Evolutionary conservation across 2,113 vertebrate species (phyloP), one percentile per base, ranked within the genome.

Genomic region (Chaetorhynchus papuensis): DNA sequence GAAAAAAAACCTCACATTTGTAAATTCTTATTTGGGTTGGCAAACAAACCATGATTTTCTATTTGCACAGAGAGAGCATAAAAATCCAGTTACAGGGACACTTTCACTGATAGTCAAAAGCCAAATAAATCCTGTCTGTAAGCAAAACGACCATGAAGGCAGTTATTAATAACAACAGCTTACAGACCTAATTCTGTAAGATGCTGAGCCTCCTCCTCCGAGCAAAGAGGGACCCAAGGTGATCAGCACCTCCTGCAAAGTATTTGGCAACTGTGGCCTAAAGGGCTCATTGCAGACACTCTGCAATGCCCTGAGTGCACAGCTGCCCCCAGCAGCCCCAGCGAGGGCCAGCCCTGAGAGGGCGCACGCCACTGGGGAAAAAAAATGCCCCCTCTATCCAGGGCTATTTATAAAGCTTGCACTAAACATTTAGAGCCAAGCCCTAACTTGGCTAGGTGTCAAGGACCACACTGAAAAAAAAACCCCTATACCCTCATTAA

Each of bases 161-260:
- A 70, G 59, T 94, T 95, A 95, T 94, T 94, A 97, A 90, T 85
- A 94, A 90, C 50, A 93, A 87, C 89, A 95, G 70, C 78, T 92
- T 92, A 89, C 10, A 2, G 63, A 45, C 24, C 69, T 50, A 90
- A 93, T 94, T 88, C 86, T 84, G 72, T 45, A 87, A 92, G 90
- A 81, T 68, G 64, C 80, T 87, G 83, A 95, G 80, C 39, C 22
- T 49, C 60, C 64, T 76, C 18, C 47, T 77, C 33, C 0, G 11
- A 96, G 79, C 64, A 77, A 78, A 92, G 2, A 2, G 68, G 59
- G 44, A 27, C 12, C 12, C 68, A 90, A 83, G 83, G 76, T 86
- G 47, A 63, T 61, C 13, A 6, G 30, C 42, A 56, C 15, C 61
- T 95, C 69, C 72, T 27, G 11, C 21, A 33, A 83, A 74, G 11